Evolutionary conservation across 2,113 vertebrate genomes (phyloP).

Genomic region (Tupaia tana): DNA sequence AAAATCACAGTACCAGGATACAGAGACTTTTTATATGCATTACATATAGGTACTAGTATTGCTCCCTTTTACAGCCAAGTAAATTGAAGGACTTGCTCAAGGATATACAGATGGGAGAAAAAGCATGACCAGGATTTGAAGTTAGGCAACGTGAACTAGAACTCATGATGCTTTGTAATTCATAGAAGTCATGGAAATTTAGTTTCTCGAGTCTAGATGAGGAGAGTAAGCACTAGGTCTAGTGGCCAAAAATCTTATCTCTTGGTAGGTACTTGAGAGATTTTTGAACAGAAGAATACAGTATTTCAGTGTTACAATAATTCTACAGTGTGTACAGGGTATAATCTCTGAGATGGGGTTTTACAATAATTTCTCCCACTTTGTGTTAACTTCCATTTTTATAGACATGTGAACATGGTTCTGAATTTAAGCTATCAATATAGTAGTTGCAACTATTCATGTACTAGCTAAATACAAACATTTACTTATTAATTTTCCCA

Average conservation of each 20-base stretch:
- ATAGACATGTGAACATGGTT: neutral
- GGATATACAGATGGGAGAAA: neutral
- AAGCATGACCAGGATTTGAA: neutral
- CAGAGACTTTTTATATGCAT: neutral
- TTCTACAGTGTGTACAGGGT: neutral
- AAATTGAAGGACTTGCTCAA: neutral
- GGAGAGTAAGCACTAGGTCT: neutral
- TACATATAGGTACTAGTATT: neutral
- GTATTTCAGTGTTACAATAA: neutral
- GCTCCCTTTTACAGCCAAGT: neutral
- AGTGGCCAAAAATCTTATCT: neutral
- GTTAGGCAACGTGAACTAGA: neutral
- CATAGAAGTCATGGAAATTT: neutral
- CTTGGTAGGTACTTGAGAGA: neutral
- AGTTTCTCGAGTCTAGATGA: neutral
- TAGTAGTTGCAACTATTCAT: neutral
- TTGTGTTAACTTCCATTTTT: conserved; percentile 28
- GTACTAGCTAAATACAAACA: neutral
- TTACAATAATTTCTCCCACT: neutral
- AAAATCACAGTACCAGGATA: too few species aligned
- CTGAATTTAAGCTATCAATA: neutral
- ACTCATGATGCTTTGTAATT: neutral
- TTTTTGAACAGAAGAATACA: neutral
- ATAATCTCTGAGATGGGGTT: neutral
- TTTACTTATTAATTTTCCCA: neutral